phyloP scores from a whole-genome alignment of 2,797 vertebrate species.

The Galaxias olidus region DNA sequence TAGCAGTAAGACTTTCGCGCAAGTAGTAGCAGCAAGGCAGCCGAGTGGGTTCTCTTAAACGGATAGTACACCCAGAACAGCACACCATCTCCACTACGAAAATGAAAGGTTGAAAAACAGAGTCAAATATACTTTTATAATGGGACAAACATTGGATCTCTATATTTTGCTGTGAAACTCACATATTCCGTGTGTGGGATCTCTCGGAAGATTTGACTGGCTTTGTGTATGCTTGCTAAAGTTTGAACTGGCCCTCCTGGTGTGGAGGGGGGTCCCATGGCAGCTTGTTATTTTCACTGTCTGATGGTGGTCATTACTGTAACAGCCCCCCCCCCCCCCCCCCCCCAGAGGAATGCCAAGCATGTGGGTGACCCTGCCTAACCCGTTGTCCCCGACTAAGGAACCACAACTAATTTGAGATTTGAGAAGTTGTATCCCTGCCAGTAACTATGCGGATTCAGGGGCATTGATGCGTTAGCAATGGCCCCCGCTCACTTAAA shows the following conservation, averaged over 20 bases:
- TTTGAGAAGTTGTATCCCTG: conserved; percentile 48
- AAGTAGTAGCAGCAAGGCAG: too few relatives aligned
- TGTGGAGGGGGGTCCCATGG: too few relatives aligned
- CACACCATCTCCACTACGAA: background rate
- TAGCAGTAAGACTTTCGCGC: too few relatives aligned
- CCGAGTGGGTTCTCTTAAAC: too few relatives aligned
- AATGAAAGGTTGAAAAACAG: too few relatives aligned
- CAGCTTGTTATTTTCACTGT: conserved; percentile 23
- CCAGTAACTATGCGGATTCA: conserved; percentile 35
- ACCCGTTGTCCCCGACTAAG: conserved; percentile 63
- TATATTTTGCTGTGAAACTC: too few relatives aligned
- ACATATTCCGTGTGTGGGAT: too few relatives aligned
- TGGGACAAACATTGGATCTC: too few relatives aligned
- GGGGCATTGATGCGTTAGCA: conserved; percentile 23
- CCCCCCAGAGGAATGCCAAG: conserved; percentile 60
- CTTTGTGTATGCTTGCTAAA: too few relatives aligned
- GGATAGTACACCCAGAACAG: background rate
- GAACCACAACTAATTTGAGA: conserved; percentile 69
- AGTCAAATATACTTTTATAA: too few relatives aligned
- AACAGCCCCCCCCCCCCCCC: conserved; percentile 25
- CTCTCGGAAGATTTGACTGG: too few relatives aligned
- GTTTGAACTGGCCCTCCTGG: too few relatives aligned
- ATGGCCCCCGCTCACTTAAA: conserved; percentile 1
- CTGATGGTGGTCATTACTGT: conserved; percentile 33
- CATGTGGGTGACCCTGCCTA: conserved; percentile 61